Percentiles rank a stretch among this genome's conserved stretches.
Evolutionary conservation across 2,797 vertebrate genomes (phyloP).

Genomic region (Aphelocoma californica): DNA sequence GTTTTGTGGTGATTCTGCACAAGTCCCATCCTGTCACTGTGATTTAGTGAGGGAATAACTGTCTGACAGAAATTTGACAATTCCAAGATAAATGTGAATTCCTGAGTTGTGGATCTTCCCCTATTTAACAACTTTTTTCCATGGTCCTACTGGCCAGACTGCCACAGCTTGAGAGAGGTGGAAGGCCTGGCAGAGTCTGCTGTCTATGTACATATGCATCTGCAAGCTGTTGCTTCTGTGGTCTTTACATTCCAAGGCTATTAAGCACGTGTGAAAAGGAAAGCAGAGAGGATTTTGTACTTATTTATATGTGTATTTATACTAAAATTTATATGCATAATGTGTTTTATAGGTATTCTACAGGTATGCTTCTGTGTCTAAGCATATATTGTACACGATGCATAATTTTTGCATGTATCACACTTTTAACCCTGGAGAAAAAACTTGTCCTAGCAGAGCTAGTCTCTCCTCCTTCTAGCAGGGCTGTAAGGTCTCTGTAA

Average conservation of each 20-base stretch:
- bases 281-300: neutral
- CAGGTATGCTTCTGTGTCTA: rapidly evolving
- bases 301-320: neutral
- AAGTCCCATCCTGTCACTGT: rapidly evolving
- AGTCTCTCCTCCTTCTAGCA: neutral
- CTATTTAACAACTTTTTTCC: neutral
- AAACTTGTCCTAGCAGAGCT: neutral
- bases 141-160: neutral
- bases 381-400: neutral
- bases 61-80: neutral
- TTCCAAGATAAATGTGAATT: neutral
- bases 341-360: neutral
- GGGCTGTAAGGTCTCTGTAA: neutral
- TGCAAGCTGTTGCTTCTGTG: neutral
- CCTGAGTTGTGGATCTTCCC: neutral
- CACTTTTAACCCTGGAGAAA: neutral
- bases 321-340: neutral
- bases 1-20: rapidly evolving
- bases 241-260: rapidly evolving
- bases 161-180: rapidly evolving
- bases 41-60: neutral
- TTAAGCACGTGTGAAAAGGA: neutral
- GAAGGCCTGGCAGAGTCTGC: neutral
- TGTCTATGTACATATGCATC: rapidly evolving
- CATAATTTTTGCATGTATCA: neutral